Evolutionary conservation across 2,797 vertebrate genomes (phyloP), one percentile per base, ranked within the genome.

Genomic region (Halcyon leucocephala): DNA sequence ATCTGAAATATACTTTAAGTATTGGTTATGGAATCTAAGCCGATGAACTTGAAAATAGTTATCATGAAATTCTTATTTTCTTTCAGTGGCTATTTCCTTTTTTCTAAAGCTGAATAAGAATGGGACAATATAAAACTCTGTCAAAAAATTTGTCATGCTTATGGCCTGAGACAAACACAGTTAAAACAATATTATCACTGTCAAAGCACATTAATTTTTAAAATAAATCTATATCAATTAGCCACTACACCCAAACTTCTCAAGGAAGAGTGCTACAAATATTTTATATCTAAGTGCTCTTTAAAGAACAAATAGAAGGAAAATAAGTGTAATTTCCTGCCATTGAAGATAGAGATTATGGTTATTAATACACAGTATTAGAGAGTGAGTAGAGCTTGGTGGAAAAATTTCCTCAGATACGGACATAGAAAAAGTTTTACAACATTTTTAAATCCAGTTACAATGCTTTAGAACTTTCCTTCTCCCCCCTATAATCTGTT

Each of bases 271-370:
- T 42, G 35, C 73, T 81, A 10, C 49, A 82, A 70, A 83, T 94
- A 51, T 76, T 87, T 96, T 71, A 42, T 71, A 25, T 62, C 7
- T 35, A 74, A 93, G 39, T 85, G 37, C 39, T 89, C 58, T 91
- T 90, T 64, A 77, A 94, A 71, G 52, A 72, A 70, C 24, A 93
- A 91, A 76, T 73, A 81, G 51, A 82, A 96, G 76, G 25, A 77
- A 95, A 95, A 84, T 14, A 12, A 74, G 14, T 0, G 0, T 83
- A 73, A 83, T 76, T 93, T 72, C 3, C 84, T 91, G 58, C 55
- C 22, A 31, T 19, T 57, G 54, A 87, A 79, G 48, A 49, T 6
- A 29, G 51, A 89, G 39, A 61, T 76, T 85, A 71, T 76, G 31
- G 52, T 26, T 83, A 33, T 74, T 89, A 66, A 46, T 39, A 42